A percentile compares a stretch with the other conserved stretches of the same genome.
Evolutionary conservation across 2,797 vertebrate species (phyloP).

Genomic region (Notolabrus celidotus): DNA sequence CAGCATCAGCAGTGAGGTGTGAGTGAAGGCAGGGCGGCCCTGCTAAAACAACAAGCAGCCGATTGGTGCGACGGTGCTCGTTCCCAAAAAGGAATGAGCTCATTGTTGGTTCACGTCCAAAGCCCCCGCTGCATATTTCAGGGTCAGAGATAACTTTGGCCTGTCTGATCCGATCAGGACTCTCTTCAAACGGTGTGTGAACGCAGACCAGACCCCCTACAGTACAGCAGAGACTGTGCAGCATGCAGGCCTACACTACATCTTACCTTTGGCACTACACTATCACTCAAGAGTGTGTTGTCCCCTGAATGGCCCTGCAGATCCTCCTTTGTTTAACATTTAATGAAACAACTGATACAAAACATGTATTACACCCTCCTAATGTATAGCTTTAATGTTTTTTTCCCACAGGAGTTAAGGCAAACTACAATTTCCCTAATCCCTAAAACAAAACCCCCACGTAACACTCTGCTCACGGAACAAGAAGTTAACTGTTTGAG

Average conservation of each 20-base stretch:
- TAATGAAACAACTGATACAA: neutral
- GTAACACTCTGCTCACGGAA: too few relatives aligned
- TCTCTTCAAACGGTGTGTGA: slow-evolving; percentile 58
- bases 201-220: slow-evolving; percentile 27
- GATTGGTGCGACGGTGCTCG: slow-evolving; percentile 68
- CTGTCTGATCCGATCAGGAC: slow-evolving; percentile 79
- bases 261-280: neutral
- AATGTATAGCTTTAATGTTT: neutral
- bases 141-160: slow-evolving; percentile 78
- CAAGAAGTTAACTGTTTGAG: too few relatives aligned
- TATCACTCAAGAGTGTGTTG: neutral
- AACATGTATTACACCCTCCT: neutral
- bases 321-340: neutral
- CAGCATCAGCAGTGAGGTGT: slow-evolving; percentile 71
- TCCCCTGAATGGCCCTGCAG: neutral
- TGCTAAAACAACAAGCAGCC: slow-evolving; percentile 74
- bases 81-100: slow-evolving; percentile 81
- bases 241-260: too few relatives aligned
- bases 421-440: neutral
- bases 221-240: neutral
- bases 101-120: slow-evolving; percentile 83
- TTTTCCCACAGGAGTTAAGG: neutral
- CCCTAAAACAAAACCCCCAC: neutral
- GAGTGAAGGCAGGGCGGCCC: slow-evolving; percentile 33
- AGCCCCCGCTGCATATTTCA: slow-evolving; percentile 78